Conservation (phyloP, 2,113 vertebrate genomes). For the Junco hyemalis region DNA sequence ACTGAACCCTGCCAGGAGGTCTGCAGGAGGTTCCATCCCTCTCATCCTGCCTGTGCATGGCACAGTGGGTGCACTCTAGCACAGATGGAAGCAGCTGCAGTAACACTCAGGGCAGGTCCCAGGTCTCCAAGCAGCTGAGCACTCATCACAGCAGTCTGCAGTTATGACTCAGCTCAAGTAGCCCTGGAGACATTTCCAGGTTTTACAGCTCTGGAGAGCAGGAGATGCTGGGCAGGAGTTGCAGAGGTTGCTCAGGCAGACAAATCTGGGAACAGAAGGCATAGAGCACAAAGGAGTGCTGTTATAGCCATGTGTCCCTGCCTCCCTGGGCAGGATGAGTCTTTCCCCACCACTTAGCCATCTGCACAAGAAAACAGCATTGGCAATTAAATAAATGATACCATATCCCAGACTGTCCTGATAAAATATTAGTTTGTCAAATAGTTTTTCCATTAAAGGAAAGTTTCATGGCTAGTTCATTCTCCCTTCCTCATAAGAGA, state of each 20-base stretch:
- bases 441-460: background rate
- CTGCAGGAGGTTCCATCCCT: background rate
- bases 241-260: fast-evolving
- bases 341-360: background rate
- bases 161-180: background rate
- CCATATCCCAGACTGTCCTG: background rate
- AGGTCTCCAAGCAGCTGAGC: background rate
- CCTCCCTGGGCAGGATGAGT: background rate
- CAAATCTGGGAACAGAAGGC: background rate
- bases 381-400: background rate
- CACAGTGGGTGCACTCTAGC: background rate
- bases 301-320: background rate
- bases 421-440: background rate
- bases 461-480: background rate
- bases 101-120: background rate
- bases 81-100: background rate
- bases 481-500: background rate
- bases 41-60: background rate
- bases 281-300: background rate
- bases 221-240: background rate
- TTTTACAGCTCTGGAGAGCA: background rate
- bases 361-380: background rate
- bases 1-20: background rate
- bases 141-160: background rate
- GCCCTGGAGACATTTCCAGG: background rate